These are phyloP conservation scores for Sula dactylatra DNA, from an alignment of 2,113 vertebrate species.

Conservation along the genomic window DNA sequence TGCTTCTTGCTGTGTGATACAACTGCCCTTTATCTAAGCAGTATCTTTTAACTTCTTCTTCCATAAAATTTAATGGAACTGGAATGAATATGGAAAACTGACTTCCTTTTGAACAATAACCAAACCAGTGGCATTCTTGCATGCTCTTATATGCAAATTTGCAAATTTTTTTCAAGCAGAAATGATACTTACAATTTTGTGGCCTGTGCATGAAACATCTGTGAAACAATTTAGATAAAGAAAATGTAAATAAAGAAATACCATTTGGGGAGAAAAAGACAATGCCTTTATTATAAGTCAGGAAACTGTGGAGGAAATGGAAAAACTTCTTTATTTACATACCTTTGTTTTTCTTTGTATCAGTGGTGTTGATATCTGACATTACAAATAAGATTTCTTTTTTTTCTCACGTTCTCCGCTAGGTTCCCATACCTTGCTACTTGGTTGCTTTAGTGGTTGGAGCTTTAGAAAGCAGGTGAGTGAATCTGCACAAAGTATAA, in stretches of 20 bases:
- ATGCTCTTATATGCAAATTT: neutral
- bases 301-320: neutral
- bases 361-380: neutral
- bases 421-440: constrained; percentile 95
- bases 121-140: neutral
- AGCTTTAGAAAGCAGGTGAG: constrained; percentile 92
- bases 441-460: constrained; percentile 93
- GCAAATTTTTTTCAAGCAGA: neutral
- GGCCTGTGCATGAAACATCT: neutral
- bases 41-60: neutral
- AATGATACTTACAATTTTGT: neutral
- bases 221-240: neutral
- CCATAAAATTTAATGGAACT: neutral
- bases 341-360: neutral
- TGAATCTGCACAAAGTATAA: neutral
- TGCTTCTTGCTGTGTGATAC: neutral
- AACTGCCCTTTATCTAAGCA: neutral
- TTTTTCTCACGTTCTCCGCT: neutral
- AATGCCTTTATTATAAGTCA: neutral
- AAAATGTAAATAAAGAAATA: neutral
- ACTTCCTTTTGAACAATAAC: neutral
- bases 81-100: neutral
- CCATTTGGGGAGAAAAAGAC: neutral
- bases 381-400: neutral
- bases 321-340: neutral